phyloP scores from a whole-genome alignment of 2,888 invertebrate genomes.

The Drosophila subquinaria region DNA sequence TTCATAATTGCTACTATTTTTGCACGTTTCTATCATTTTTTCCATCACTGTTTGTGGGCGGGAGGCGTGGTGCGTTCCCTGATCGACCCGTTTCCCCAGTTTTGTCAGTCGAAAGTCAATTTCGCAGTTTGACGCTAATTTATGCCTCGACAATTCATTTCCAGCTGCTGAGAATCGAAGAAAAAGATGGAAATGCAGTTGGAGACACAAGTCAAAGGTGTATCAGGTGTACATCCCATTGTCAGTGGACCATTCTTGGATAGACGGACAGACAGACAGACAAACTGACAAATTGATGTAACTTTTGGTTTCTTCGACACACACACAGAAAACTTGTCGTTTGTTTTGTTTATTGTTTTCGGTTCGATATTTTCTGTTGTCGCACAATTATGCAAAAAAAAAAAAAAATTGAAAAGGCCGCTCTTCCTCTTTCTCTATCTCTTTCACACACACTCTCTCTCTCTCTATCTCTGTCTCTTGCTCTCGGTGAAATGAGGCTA shows the following conservation, averaged over 20 bases:
- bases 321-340: conserved; percentile 39
- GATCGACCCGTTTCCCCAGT: conserved; percentile 25
- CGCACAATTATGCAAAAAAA: conserved; percentile 67
- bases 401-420: conserved; percentile 37
- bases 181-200: conserved; percentile 7
- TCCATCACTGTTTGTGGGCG: background rate
- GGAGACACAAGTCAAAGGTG: background rate
- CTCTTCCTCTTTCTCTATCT: conserved; percentile 15
- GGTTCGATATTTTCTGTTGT: conserved; percentile 35
- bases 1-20: too few species aligned
- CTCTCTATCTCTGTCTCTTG: conserved; percentile 17
- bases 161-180: conserved; percentile 27
- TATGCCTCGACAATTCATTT: conserved; percentile 57
- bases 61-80: background rate
- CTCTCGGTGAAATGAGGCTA: conserved; percentile 47
- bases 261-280: background rate
- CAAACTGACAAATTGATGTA: conserved; percentile 61
- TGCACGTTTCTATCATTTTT: too few species aligned
- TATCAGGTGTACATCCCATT: conserved; percentile 39
- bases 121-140: conserved; percentile 75
- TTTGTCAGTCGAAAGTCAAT: conserved; percentile 54
- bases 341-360: conserved; percentile 57
- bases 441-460: conserved; percentile 3
- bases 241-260: conserved; percentile 40
- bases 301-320: conserved; percentile 72